Base-by-base conservation (phyloP, 1,140 invertebrate genomes). In the Hyles vespertilio region DNA sequence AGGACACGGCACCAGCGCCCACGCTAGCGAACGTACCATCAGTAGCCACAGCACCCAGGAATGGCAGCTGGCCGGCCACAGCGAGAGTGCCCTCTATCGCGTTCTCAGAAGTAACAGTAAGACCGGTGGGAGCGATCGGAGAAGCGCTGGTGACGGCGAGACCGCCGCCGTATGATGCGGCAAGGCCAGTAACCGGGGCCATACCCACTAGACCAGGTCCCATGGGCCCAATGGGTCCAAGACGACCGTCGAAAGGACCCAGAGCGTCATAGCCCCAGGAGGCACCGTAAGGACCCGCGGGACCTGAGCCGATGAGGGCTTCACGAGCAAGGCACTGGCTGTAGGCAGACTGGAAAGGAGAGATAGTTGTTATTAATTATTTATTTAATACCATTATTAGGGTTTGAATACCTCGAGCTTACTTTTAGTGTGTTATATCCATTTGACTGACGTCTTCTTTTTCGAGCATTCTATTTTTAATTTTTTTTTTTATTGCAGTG, bases 31-130 rank as follows among this genome's bases (percentile, higher is more conserved):
- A 43, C 34, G 55, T 44, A 6, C 65, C 70, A 36, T 73, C 70
- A n/a, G 68, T 36, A 22, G 53, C 66, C 2, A 69, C 65, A 3
- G 63, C 57, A 22, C 69, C 65, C 3, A 70, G 46, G 65, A 75
- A 72, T 8, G 51, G 51, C 9, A 52, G 33, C 33, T 52, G 10
- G n/a, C 51, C 51, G 36, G 9, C 33, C 34, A 36, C 33, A n/a
- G 51, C 9, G 1, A 52, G 51, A 40, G 33, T n/a, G 33, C 51
- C 51, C 33, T 52, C 46, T 5, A 48, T 48, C 5, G 12, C 46
- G 46, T 48, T 48, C 3, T 48, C 46, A 11, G 46, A 48, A 5
- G 46, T 48, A 5, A 48, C 46, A 48, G 12, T 1, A n/a, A 48
- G 46, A 10, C 46, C 46, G 5, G 46, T 48, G 12, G 46, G 46